Evolutionary conservation across 2,888 invertebrate genomes (phyloP), one percentile per base, ranked within the genome.

Genomic region (Apamea anceps): DNA sequence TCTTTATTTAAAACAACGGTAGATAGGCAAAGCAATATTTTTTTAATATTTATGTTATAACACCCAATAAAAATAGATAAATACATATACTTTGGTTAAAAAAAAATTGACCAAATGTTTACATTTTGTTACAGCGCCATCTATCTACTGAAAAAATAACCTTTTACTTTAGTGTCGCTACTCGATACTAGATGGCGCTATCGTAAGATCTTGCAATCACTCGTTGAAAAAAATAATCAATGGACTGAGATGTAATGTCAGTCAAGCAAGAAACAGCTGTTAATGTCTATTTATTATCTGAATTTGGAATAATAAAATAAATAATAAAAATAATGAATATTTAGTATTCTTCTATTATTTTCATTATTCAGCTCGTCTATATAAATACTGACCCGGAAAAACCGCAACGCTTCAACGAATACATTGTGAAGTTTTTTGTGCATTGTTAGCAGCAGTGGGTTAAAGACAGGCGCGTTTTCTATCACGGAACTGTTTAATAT

Each of bases 121-220:
- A 0, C 25, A 28, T 25, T 81, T 75, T 74, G 45, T 28, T 21
- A 72, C 15, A 85, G 77, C 91, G 92, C 92, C 91, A 92, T 89
- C 94, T 93, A 78, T 57, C 10, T 1, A n/a, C 67, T 60, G 12
- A 28, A 51, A 13, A 37, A 21, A 60, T 75, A 32, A 70, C 72
- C 18, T 71, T 32, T 12, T 87, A 7, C 0, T 32, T 51, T 78
- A 90, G 89, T 94, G 71, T 73, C 10, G 87, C 96, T 94, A 95
- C 93, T 94, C 91, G 87, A 84, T 92, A 86, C 92, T 91, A 94
- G 95, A 92, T 94, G 94, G 91, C 87, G 82, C 62, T 79, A 10
- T 28, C 7, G 5, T 18, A 15, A 45, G 12, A 65, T 37, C 1
- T 15, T 12, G 0, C 8, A 37, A 28, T 6, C 1, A 18, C 0